Percentiles rank a stretch among this genome's conserved stretches.
Conservation (phyloP, 2,113 vertebrate genomes). For the Gymnobelideus leadbeateri region DNA sequence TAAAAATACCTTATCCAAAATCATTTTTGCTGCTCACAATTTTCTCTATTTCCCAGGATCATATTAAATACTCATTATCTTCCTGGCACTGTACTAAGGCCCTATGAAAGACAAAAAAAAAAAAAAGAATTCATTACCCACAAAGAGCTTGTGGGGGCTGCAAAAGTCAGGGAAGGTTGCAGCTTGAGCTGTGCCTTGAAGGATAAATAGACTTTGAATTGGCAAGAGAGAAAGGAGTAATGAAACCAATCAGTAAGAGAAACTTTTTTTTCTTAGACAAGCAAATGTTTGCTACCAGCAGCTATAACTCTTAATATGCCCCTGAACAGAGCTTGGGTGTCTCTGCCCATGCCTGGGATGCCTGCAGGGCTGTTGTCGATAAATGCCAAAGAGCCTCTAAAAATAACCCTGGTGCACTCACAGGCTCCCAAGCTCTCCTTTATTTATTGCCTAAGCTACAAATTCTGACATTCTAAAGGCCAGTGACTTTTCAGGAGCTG, state of each 20-base stretch:
- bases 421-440: slow-evolving; percentile 29
- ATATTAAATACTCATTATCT: not conserved
- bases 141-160: rapidly evolving
- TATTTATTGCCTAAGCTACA: slow-evolving; percentile 15
- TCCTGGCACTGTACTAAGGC: not conserved
- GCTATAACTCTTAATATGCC: not conserved
- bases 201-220: not conserved
- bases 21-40: not conserved
- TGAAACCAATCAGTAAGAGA: not conserved
- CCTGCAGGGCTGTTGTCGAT: slow-evolving; percentile 5
- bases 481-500: not conserved
- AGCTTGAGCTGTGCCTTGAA: not conserved
- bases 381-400: slow-evolving; percentile 62
- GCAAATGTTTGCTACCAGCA: not conserved
- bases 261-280: slow-evolving; percentile 15
- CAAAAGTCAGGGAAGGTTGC: not conserved
- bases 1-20: not conserved
- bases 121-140: not conserved
- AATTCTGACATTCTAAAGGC: not conserved
- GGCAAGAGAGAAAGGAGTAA: not conserved
- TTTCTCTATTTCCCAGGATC: not conserved
- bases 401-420: slow-evolving; percentile 57
- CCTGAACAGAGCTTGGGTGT: not conserved
- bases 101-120: not conserved
- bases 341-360: slow-evolving; percentile 22